These are phyloP conservation scores for Acyrthosiphon pisum DNA, from an alignment of 1,140 invertebrate genomes.

Conservation along the genomic window DNA sequence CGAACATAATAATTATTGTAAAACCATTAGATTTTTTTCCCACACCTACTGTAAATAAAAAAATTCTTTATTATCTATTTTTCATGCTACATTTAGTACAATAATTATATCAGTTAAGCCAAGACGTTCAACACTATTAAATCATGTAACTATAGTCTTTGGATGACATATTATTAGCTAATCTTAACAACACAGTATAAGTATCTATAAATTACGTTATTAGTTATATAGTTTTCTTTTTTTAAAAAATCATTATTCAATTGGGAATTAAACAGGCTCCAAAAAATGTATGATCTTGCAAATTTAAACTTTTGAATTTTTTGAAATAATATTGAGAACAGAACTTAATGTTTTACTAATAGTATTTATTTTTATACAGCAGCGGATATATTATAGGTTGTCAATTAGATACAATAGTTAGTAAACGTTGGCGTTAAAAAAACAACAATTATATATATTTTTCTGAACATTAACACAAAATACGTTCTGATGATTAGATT, in stretches of 20 bases:
- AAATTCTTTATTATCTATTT: neutral
- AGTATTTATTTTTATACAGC: neutral
- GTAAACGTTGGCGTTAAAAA: no score
- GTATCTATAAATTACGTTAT: no score
- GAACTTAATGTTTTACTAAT: neutral
- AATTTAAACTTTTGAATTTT: neutral
- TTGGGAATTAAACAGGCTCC: neutral
- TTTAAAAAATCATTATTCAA: neutral
- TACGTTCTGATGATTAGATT: neutral
- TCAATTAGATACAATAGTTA: no score
- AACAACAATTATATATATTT: neutral
- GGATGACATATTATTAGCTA: neutral
- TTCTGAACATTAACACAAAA: neutral
- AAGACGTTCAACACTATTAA: neutral
- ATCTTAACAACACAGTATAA: neutral
- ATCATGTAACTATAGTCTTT: neutral
- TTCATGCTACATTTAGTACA: neutral
- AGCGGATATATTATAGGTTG: no score
- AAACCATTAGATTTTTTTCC: neutral
- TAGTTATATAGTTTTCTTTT: no score
- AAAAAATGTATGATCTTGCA: neutral
- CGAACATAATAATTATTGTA: neutral
- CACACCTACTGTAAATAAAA: neutral
- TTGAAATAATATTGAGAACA: neutral
- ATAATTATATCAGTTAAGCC: neutral